phyloP scores from a whole-genome alignment of 2,797 vertebrate species.

The Chiloscyllium punctatum region DNA sequence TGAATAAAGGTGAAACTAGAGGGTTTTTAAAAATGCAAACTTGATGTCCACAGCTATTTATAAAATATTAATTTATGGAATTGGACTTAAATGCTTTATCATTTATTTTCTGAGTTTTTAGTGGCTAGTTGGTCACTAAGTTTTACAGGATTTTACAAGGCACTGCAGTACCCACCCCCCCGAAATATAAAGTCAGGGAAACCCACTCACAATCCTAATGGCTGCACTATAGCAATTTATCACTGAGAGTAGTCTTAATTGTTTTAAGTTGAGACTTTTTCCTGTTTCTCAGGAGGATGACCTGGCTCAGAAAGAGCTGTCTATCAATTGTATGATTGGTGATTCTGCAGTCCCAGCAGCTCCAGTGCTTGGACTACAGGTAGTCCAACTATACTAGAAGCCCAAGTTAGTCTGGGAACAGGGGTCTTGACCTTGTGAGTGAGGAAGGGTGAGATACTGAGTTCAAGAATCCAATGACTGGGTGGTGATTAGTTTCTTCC shows the following conservation, averaged over 20 bases:
- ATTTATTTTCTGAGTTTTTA: background rate
- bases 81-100: background rate
- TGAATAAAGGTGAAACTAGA: background rate
- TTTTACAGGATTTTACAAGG: background rate
- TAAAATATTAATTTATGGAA: background rate
- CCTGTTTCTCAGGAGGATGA: background rate
- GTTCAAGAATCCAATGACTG: background rate
- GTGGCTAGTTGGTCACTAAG: background rate
- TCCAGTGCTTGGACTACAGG: background rate
- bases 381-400: background rate
- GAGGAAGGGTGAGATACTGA: too few species aligned
- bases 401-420: too few species aligned
- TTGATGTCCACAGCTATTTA: background rate
- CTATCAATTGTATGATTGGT: background rate
- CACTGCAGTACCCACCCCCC: background rate
- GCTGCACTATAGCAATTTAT: background rate
- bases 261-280: too few species aligned
- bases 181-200: background rate
- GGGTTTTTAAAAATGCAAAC: background rate
- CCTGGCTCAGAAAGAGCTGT: background rate
- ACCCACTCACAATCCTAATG: background rate
- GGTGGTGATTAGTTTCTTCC: background rate
- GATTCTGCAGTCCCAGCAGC: background rate
- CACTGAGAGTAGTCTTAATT: background rate
- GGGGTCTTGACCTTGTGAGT: background rate